A percentile compares a stretch with the other conserved stretches of the same genome.
phyloP scores from a whole-genome alignment of 1,140 invertebrate species.

The Drosophila varians region DNA sequence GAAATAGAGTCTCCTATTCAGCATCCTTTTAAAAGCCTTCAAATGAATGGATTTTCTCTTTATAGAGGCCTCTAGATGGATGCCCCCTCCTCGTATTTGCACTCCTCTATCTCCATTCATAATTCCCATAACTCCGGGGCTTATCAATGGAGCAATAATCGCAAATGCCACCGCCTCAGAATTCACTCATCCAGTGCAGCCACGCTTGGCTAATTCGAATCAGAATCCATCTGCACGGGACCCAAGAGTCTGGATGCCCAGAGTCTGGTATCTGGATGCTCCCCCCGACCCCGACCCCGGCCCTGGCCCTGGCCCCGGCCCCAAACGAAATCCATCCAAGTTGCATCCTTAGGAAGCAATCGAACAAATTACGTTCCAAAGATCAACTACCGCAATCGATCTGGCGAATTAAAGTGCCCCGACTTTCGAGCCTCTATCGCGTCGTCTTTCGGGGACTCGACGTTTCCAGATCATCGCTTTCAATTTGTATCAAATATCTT shows the following conservation, averaged over 20 bases:
- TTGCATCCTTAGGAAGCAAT: slow-evolving; percentile 6
- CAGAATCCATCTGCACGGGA: slow-evolving; percentile 13
- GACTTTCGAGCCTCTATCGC: background rate
- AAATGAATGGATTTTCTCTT: background rate
- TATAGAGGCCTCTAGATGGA: background rate
- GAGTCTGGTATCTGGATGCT: background rate
- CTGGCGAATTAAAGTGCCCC: slow-evolving; percentile 38
- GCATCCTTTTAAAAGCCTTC: background rate
- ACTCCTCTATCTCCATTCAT: slow-evolving; percentile 17
- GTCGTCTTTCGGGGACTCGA: slow-evolving; percentile 43
- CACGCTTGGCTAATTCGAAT: slow-evolving; percentile 32
- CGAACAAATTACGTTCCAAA: slow-evolving; percentile 33
- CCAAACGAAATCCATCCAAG: background rate
- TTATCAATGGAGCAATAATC: slow-evolving; percentile 36
- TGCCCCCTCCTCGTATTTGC: background rate
- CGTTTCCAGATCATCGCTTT: slow-evolving; percentile 79
- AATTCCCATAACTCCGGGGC: background rate
- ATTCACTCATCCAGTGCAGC: slow-evolving; percentile 24
- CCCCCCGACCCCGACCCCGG: background rate
- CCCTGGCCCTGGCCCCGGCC: no score
- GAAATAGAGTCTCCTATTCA: background rate
- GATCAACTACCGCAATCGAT: slow-evolving; percentile 53
- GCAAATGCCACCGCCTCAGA: slow-evolving; percentile 11
- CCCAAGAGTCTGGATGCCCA: background rate
- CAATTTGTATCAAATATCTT: slow-evolving; percentile 75